phyloP scores from a whole-genome alignment of 2,113 vertebrate species.

The Cebus imitator region DNA sequence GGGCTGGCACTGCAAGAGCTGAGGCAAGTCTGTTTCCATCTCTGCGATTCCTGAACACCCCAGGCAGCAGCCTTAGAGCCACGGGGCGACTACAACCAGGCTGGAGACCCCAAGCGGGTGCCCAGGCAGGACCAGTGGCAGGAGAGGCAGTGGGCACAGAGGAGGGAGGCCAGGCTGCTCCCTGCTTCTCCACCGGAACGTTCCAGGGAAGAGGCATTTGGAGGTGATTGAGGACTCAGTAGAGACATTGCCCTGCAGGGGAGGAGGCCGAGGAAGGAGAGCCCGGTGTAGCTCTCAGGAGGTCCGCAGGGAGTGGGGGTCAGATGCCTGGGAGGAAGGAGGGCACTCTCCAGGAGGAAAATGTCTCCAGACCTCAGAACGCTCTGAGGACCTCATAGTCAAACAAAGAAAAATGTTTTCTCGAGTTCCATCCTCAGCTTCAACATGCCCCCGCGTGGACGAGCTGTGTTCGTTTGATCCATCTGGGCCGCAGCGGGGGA shows the following conservation, averaged over 20 bases:
- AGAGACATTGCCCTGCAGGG: background rate
- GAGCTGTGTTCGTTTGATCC: background rate
- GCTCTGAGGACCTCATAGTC: background rate
- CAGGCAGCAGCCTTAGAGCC: background rate
- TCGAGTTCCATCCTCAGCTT: background rate
- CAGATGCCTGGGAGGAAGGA: background rate
- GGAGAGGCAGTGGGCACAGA: no score
- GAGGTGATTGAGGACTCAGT: background rate
- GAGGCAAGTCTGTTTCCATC: background rate
- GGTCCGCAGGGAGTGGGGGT: background rate
- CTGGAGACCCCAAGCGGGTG: background rate
- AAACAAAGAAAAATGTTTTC: background rate
- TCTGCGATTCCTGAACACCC: rapidly evolving
- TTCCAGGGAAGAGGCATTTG: background rate
- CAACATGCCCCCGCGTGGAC: rapidly evolving
- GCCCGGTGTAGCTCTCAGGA: background rate
- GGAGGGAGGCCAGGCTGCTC: background rate
- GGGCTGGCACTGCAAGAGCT: background rate
- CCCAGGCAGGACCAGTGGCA: background rate
- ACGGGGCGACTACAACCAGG: background rate
- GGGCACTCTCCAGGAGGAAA: background rate
- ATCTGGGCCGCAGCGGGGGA: rapidly evolving
- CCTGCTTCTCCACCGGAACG: background rate
- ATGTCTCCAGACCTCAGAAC: background rate
- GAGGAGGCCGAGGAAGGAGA: background rate